Percentiles rank a stretch among this genome's conserved stretches.
These are phyloP conservation scores for Heliconius ethilla DNA, from an alignment of 2,888 invertebrate genomes.

Conservation along the genomic window DNA sequence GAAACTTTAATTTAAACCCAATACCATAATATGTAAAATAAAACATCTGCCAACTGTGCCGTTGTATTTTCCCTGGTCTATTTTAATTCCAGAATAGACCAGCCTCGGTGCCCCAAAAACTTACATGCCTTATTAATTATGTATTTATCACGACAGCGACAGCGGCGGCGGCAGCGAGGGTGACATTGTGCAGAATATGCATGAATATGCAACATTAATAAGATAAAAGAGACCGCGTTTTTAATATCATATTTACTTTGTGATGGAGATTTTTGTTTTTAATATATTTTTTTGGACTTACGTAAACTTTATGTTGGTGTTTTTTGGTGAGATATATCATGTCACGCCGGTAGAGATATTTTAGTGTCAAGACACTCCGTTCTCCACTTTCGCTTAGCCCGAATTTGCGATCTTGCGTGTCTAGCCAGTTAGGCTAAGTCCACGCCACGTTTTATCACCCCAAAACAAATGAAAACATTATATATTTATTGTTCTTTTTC, in stretches of 20 bases:
- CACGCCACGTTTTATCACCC: too few relatives aligned
- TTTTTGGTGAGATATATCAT: background rate
- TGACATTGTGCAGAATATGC: slow-evolving; percentile 23
- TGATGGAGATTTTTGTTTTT: slow-evolving; percentile 5
- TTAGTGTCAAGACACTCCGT: background rate
- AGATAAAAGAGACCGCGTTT: slow-evolving; percentile 4
- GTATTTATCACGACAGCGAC: slow-evolving; percentile 18
- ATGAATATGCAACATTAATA: slow-evolving; percentile 26
- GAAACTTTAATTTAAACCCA: too few relatives aligned
- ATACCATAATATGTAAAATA: too few relatives aligned
- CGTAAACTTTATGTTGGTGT: background rate
- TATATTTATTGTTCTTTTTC: too few relatives aligned
- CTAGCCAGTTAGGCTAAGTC: too few relatives aligned
- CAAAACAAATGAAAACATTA: too few relatives aligned
- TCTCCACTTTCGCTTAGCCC: background rate
- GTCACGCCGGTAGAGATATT: background rate
- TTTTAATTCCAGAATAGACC: slow-evolving; percentile 3
- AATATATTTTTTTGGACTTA: background rate
- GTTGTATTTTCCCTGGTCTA: background rate
- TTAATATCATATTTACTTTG: slow-evolving; percentile 17
- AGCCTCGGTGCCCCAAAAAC: slow-evolving; percentile 23
- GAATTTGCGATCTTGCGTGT: background rate
- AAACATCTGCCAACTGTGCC: background rate
- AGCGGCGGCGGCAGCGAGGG: background rate
- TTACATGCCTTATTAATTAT: slow-evolving; percentile 26